Conservation (phyloP, 2,888 invertebrate species). For the Malacosoma neustria region DNA sequence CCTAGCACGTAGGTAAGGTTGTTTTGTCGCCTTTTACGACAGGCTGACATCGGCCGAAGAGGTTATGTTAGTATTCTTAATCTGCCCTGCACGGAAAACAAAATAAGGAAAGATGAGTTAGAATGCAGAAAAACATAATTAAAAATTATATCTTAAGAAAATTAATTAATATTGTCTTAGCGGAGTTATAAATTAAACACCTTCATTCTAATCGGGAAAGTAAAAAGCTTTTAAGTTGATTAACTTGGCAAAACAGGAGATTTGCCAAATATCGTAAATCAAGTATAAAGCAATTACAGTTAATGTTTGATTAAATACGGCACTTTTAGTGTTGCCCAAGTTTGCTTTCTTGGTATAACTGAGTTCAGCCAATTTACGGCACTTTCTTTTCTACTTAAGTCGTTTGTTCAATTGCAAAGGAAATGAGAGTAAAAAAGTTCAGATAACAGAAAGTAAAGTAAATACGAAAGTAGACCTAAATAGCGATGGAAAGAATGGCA, state of each 20-base stretch:
- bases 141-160: too few species aligned
- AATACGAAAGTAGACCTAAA: too few species aligned
- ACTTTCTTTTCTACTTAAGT: background rate
- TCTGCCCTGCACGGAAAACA: too few species aligned
- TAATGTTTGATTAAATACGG: slow-evolving; percentile 49
- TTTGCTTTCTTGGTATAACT: background rate
- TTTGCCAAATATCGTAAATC: slow-evolving; percentile 55
- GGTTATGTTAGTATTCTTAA: too few species aligned
- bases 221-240: slow-evolving; percentile 67
- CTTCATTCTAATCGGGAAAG: slow-evolving; percentile 31
- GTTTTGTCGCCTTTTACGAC: too few species aligned
- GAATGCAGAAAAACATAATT: too few species aligned
- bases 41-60: too few species aligned
- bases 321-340: background rate
- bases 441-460: too few species aligned
- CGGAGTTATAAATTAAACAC: background rate
- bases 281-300: slow-evolving; percentile 58
- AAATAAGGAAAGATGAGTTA: too few species aligned
- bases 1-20: too few species aligned
- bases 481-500: too few species aligned
- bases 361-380: background rate
- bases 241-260: slow-evolving; percentile 64
- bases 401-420: background rate
- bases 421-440: too few species aligned
- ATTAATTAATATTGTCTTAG: background rate